Base-by-base conservation (phyloP, 2,888 invertebrate genomes). In the Teleogryllus oceanicus region DNA sequence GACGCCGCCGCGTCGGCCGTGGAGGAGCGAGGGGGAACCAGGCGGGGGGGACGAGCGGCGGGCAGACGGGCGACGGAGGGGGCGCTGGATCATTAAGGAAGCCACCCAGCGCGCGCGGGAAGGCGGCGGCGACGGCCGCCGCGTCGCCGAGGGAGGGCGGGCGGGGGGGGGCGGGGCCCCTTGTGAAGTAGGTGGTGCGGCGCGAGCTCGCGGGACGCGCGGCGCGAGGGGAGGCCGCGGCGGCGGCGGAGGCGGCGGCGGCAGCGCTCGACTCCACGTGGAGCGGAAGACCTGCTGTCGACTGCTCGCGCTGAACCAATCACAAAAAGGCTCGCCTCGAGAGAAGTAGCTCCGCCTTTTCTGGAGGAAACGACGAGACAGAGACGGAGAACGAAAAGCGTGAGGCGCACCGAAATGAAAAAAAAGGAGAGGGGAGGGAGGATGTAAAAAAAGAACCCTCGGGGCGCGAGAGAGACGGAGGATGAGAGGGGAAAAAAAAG, bases 301-400 rank as follows among this genome's bases (percentile, higher is more conserved):
- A 74, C 76, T 77, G 78, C 37, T 78, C 21, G 13, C 49, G 11
- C 16, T 76, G 51, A 51, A 74, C 75, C 78, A 80, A 79, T 80
- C 80, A 80, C 80, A 80, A 78, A 80, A 74, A 78, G 78, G 24
- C 78, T 77, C 49, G 74, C 76, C 51, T 75, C 62, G 75, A 50
- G 74, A 76, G 74, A 77, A 21, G 78, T 78, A 78, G 80, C 81
- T 77, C 81, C 81, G 62, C 81, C 81, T 81, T 77, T 81, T 80
- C 50, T 80, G 37, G 51, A 62, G 51, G 62, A 37, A 76, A 21
- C 49, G 77, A 77, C 11, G 49, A 77, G 77, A n/a, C 24, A 49
- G 49, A 77, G 49, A 24, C 62, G 62, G 62, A 62, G 62, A 62
- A 62, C n/a, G 62, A 62, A 62, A 62, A 18, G 62, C 62, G 62